Percentiles rank a stretch among this genome's conserved stretches.
Conservation (phyloP, 2,888 invertebrate genomes). For the Andrena minutula region DNA sequence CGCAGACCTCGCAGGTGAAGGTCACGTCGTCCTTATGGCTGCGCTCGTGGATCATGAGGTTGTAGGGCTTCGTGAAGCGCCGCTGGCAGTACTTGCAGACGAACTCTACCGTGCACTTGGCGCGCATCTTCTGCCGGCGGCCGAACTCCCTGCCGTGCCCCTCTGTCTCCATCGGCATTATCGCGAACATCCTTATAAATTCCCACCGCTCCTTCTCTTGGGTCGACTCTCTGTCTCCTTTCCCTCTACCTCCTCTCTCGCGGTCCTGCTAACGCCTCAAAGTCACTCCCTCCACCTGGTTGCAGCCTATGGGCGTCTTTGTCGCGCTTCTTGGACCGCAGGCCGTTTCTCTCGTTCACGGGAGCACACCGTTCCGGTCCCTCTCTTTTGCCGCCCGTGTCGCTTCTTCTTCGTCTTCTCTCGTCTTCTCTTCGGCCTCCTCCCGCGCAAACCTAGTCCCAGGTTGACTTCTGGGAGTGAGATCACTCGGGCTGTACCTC, state of each 20-base stretch:
- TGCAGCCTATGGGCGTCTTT: slow-evolving; percentile 69
- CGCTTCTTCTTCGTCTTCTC: slow-evolving; percentile 26
- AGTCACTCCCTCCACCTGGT: slow-evolving; percentile 66
- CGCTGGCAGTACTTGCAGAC: slow-evolving; percentile 99
- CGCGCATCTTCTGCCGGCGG: slow-evolving; percentile 88
- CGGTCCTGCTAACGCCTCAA: slow-evolving; percentile 72
- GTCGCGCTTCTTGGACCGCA: slow-evolving; percentile 51
- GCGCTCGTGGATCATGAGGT: slow-evolving; percentile 97
- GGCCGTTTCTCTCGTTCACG: slow-evolving; percentile 49
- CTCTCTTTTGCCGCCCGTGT: slow-evolving; percentile 60
- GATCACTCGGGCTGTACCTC: slow-evolving; percentile 74
- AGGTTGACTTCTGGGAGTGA: slow-evolving; percentile 77
- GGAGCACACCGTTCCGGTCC: slow-evolving; percentile 56
- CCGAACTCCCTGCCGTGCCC: slow-evolving; percentile 86
- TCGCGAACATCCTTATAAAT: slow-evolving; percentile 85
- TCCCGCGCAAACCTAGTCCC: slow-evolving; percentile 74
- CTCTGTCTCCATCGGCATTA: slow-evolving; percentile 85
- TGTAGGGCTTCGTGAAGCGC: slow-evolving; percentile 99
- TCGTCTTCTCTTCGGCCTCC: slow-evolving; percentile 65
- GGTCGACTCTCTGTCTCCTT: slow-evolving; percentile 76
- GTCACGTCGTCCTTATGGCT: slow-evolving; percentile 99
- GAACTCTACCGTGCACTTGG: slow-evolving; percentile 89
- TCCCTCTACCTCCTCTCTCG: slow-evolving; percentile 76
- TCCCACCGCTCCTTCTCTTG: slow-evolving; percentile 83
- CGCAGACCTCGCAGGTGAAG: slow-evolving; percentile 98